Evolutionary conservation across 1,140 invertebrate species (phyloP).

Genomic region (Aphaenogaster floridana): DNA sequence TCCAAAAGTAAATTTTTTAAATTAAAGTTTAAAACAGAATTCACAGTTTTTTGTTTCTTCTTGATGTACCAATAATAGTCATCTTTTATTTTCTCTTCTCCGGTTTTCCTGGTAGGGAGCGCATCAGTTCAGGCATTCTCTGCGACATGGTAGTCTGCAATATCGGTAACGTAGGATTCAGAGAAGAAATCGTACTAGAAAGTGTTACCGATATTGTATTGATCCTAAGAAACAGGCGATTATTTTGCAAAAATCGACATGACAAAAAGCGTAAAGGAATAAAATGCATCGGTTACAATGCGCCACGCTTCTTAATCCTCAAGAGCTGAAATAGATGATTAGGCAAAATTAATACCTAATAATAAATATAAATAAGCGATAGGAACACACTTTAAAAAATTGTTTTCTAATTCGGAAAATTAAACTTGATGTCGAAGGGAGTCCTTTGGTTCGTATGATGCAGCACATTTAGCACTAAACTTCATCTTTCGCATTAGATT

Average conservation of each 20-base stretch:
- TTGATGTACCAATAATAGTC: background rate
- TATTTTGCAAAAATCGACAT: slow-evolving; percentile 28
- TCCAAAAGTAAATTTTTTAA: background rate
- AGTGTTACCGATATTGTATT: slow-evolving; percentile 17
- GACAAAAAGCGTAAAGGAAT: background rate
- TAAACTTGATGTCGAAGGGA: background rate
- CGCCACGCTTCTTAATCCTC: background rate
- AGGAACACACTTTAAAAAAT: slow-evolving; percentile 23
- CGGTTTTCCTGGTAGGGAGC: slow-evolving; percentile 1
- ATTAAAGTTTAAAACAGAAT: background rate
- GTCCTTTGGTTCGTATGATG: background rate
- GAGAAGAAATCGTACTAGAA: slow-evolving; percentile 7
- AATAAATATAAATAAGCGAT: slow-evolving; percentile 53
- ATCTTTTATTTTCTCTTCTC: background rate
- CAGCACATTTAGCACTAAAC: background rate
- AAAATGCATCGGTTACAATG: slow-evolving; percentile 11
- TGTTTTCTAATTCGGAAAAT: slow-evolving; percentile 24
- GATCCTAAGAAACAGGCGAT: slow-evolving; percentile 2
- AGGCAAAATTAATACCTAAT: slow-evolving; percentile 36
- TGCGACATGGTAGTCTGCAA: background rate
- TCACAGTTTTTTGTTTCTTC: background rate
- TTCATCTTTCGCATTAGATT: background rate
- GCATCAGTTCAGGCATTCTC: slow-evolving; percentile 22
- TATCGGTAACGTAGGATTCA: background rate
- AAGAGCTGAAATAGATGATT: slow-evolving; percentile 22